Base-by-base conservation (phyloP, 2,797 vertebrate species). In the Otolemur crassicaudatus region DNA sequence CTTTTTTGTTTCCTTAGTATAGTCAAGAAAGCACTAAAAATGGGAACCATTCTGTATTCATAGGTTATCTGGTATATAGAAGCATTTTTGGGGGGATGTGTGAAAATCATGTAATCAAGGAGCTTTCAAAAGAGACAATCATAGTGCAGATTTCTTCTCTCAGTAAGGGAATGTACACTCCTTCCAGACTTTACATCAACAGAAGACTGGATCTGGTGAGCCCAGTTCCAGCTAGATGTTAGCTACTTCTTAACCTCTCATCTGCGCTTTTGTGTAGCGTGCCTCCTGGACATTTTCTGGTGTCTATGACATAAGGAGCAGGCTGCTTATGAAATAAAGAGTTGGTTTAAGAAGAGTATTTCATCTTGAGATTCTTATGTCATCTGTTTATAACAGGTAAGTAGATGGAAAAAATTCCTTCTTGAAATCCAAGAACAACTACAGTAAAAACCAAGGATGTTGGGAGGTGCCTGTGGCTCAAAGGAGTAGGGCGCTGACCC, bases 111-210 rank as follows among this genome's bases (percentile, higher is more conserved):
- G 34, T 37, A 87, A 49, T 89, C 34, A 91, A 84, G 34, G 14
- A 94, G 17, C 60, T 89, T 91, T 96, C 87, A 86, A 94, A 94
- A 87, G 84, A 84, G 76, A 63, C 72, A 94, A 90, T 84, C 46
- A 82, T n/a, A 81, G 2, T 58, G 16, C 46, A 58, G 58, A 73
- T 76, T 94, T 93, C 70, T 83, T 75, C 58, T 90, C 46, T n/a
- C 70, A 49, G 22, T 11, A 37, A 94, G 76, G 69, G 76, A 79
- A 77, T 34, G 10, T 25, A 58, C 72, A 70, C 53, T 76, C 16
- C 46, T 72, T 79, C 29, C 56, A 81, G 87, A 31, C 61, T 34
- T 90, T 93, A 65, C 13, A 61, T 60, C 73, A 95, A 79, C 65
- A 63, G 46, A 96, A 75, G 70, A 91, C 69, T 34, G 85, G 53